A percentile compares a stretch with the other conserved stretches of the same genome.
Conservation (phyloP, 53 echinoderm and acorn worm species). For the Zoroaster sp. region DNA sequence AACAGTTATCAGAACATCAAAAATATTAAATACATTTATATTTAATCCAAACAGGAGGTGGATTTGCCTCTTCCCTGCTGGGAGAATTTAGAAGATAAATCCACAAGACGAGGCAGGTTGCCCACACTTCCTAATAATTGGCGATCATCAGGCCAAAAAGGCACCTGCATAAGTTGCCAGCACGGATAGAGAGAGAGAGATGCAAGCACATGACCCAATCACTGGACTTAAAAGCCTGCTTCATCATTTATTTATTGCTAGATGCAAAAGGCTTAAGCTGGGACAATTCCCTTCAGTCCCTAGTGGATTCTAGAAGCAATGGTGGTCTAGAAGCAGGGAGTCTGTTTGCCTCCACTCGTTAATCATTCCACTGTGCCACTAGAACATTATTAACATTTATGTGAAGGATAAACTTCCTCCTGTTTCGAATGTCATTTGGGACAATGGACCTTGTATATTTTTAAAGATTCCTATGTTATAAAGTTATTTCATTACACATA, state of each 20-base stretch:
- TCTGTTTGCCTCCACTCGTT: background rate
- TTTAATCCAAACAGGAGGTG: background rate
- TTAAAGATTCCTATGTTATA: no score
- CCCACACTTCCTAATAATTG: background rate
- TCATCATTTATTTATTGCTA: slow-evolving; percentile 56
- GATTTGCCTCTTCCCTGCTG: background rate
- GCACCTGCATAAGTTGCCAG: background rate
- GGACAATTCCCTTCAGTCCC: slow-evolving; percentile 12
- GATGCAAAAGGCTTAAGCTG: slow-evolving; percentile 43
- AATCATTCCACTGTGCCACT: background rate
- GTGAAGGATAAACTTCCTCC: background rate
- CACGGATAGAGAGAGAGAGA: background rate
- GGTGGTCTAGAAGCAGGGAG: background rate
- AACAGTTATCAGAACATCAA: background rate
- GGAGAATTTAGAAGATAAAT: background rate
- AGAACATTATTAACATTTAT: slow-evolving; percentile 35
- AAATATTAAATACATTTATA: background rate
- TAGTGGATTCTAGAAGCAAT: background rate
- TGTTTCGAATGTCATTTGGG: background rate
- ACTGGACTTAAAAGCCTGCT: slow-evolving; percentile 49
- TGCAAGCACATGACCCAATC: slow-evolving; percentile 24
- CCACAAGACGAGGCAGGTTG: background rate
- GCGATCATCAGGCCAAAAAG: background rate
- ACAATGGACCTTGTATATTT: background rate
- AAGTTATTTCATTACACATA: no score